phyloP scores from a whole-genome alignment of 2,888 invertebrate genomes.

The Acanthoscelides obtectus region DNA sequence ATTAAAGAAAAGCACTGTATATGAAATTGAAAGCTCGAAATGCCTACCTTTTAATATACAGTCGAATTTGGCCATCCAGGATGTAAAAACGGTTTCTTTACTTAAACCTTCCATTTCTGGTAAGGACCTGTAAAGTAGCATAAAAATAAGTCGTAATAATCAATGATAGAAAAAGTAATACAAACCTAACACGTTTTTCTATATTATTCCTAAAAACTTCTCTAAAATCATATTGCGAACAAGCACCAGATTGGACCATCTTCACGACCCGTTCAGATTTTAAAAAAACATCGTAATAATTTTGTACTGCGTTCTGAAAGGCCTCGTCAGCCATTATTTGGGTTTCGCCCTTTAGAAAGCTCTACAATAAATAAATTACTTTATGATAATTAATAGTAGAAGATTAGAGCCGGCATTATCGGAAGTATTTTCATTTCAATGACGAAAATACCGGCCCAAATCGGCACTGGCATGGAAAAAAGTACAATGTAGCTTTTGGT shows the following conservation, averaged over 20 bases:
- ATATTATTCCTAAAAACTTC: conserved; percentile 98
- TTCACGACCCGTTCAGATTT: conserved; percentile 93
- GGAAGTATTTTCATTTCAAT: too few species aligned
- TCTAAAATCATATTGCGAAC: conserved; percentile 96
- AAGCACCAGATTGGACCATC: conserved; percentile 97
- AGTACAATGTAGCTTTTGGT: too few species aligned
- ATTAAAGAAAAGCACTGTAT: too few species aligned
- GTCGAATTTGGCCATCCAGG: conserved; percentile 99
- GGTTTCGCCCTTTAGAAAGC: conserved; percentile 97
- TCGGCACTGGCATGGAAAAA: too few species aligned
- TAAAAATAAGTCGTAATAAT: not conserved
- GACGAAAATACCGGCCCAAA: too few species aligned
- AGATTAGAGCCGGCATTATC: too few species aligned
- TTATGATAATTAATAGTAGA: too few species aligned
- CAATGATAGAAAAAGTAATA: conserved; percentile 5
- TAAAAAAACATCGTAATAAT: conserved; percentile 91
- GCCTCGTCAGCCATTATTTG: conserved; percentile 97
- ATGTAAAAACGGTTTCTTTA: conserved; percentile 97
- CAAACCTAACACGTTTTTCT: conserved; percentile 90
- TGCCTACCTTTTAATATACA: conserved; percentile 84
- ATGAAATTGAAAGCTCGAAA: not conserved
- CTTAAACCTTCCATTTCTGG: conserved; percentile 99
- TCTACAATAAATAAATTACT: conserved; percentile 51
- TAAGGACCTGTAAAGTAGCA: conserved; percentile 65
- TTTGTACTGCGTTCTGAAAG: conserved; percentile 97